Evolutionary conservation across 2,113 vertebrate genomes (phyloP).

Genomic region (Rhodinocichla rosea): DNA sequence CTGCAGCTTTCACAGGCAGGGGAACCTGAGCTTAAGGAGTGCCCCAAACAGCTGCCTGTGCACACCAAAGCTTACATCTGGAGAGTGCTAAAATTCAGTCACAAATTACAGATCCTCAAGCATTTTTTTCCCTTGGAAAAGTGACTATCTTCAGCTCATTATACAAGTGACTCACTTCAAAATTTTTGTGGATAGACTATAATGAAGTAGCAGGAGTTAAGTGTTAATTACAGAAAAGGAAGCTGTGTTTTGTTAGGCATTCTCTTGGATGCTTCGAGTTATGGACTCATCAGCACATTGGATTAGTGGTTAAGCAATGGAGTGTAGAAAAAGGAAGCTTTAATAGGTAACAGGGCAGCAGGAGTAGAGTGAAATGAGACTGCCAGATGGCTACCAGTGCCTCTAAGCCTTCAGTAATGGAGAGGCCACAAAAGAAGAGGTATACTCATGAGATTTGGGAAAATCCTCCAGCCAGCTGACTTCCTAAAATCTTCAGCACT

Average conservation of each 20-base stretch:
- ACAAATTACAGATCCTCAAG: background rate
- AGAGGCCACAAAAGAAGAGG: background rate
- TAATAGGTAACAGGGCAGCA: background rate
- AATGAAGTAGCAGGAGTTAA: background rate
- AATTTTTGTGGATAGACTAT: background rate
- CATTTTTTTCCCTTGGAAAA: background rate
- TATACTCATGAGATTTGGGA: background rate
- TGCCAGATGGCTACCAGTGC: background rate
- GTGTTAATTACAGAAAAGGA: background rate
- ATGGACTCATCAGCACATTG: background rate
- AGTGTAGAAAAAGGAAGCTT: background rate
- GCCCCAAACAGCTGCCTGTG: background rate
- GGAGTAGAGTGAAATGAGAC: background rate
- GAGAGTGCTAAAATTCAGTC: background rate
- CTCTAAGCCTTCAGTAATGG: background rate
- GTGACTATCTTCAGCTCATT: background rate
- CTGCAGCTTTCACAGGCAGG: background rate
- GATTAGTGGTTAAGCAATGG: background rate
- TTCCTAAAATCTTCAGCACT: background rate
- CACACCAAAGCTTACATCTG: background rate
- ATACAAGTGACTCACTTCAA: background rate
- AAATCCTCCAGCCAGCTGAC: background rate
- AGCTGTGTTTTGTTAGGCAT: background rate
- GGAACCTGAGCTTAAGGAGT: rapidly evolving
- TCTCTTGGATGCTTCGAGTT: background rate